phyloP scores from a whole-genome alignment of 2,797 vertebrate genomes.

The Paedocypris micromegethes region DNA sequence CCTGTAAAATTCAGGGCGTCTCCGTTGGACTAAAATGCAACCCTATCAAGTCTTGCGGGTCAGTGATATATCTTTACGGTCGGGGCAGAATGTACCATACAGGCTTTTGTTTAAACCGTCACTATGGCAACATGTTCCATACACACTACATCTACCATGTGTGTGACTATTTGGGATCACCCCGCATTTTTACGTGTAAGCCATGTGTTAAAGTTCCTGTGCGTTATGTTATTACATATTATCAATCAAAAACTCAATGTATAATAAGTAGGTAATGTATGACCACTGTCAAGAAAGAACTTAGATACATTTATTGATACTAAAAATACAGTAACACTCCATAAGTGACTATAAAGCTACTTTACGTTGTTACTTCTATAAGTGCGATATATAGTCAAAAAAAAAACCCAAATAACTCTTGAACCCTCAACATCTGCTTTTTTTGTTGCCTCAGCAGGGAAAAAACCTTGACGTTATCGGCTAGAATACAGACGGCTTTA shows the following conservation, averaged over 20 bases:
- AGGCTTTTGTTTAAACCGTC: constrained; percentile 35
- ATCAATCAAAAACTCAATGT: too few species aligned
- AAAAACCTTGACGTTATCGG: constrained; percentile 29
- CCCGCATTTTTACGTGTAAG: constrained; percentile 1
- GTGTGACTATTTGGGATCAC: constrained; percentile 9
- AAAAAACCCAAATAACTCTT: background rate
- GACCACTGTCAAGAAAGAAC: too few species aligned
- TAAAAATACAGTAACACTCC: background rate
- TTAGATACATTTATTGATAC: background rate
- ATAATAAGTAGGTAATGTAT: too few species aligned
- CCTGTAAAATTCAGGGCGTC: constrained; percentile 41
- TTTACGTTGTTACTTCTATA: too few species aligned
- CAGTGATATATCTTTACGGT: constrained; percentile 32
- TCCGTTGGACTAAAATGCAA: constrained; percentile 28
- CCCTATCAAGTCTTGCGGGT: constrained; percentile 22
- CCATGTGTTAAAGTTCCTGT: constrained; percentile 10
- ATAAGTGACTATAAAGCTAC: background rate
- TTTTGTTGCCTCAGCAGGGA: constrained; percentile 35
- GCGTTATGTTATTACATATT: too few species aligned
- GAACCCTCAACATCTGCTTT: constrained; percentile 18
- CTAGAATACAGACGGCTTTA: constrained; percentile 32
- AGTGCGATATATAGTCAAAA: too few species aligned
- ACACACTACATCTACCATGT: too few species aligned
- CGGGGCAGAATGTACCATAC: constrained; percentile 26
- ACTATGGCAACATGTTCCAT: constrained; percentile 21